phyloP scores from a whole-genome alignment of 1,140 invertebrate genomes.

The Conopomorpha cramerella region DNA sequence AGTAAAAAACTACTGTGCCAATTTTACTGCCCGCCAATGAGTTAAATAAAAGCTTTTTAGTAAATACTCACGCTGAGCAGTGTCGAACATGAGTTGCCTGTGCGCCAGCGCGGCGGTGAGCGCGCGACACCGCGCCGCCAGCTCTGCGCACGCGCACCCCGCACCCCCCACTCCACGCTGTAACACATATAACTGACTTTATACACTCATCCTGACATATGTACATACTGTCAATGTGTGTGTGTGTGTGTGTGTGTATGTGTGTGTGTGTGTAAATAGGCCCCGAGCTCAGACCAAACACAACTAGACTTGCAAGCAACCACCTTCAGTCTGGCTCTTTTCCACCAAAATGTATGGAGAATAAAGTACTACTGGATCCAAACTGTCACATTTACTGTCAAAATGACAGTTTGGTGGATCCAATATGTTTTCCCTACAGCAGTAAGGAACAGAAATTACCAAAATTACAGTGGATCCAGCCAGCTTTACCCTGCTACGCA shows the following conservation, averaged over 20 bases:
- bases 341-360: too few species aligned
- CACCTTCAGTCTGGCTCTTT: too few species aligned
- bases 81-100: constrained; percentile 68
- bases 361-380: too few species aligned
- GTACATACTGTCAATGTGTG: not conserved
- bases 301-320: too few species aligned
- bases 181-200: not conserved
- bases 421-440: too few species aligned
- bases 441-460: too few species aligned
- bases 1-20: too few species aligned
- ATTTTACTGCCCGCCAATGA: not conserved
- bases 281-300: not conserved
- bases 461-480: too few species aligned
- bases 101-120: constrained; percentile 65
- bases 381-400: too few species aligned
- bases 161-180: not conserved
- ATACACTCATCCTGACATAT: too few species aligned
- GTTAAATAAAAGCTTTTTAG: not conserved
- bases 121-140: constrained; percentile 67
- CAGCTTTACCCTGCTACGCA: too few species aligned
- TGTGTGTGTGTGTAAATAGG: not conserved
- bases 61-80: constrained; percentile 65
- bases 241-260: not conserved
- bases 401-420: too few species aligned
- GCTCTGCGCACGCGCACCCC: constrained; percentile 19